phyloP scores from a whole-genome alignment of 2,797 vertebrate species.

The Heterohyrax brucei region DNA sequence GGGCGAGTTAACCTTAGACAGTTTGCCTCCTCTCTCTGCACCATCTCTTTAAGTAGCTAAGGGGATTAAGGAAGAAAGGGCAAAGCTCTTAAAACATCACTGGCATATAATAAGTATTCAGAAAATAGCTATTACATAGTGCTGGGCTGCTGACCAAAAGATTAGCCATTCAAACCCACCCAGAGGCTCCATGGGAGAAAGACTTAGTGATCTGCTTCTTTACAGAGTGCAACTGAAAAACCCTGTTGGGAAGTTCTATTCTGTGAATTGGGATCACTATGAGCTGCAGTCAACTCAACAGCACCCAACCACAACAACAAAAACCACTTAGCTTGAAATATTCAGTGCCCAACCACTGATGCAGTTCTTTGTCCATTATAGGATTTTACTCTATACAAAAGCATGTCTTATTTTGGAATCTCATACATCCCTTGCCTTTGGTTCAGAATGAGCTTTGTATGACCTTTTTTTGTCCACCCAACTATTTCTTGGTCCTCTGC shows the following conservation, averaged over 20 bases:
- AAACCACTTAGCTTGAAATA: not conserved
- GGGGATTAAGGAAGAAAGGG: too few species aligned
- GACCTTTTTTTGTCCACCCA: not conserved
- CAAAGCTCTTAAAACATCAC: not conserved
- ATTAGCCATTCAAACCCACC: too few species aligned
- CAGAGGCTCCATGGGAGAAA: too few species aligned
- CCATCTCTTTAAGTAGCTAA: not conserved
- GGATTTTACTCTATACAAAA: slow-evolving; percentile 2
- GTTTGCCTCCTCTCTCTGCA: not conserved
- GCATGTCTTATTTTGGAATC: not conserved
- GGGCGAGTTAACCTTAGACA: not conserved
- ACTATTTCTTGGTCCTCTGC: not conserved
- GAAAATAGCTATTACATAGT: not conserved
- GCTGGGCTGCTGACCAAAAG: too few species aligned
- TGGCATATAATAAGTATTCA: not conserved
- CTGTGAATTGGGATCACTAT: too few species aligned
- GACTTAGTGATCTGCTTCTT: too few species aligned
- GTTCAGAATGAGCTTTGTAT: not conserved
- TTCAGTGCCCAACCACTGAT: not conserved
- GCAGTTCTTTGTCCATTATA: not conserved
- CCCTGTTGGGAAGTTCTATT: too few species aligned
- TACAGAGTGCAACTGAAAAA: too few species aligned
- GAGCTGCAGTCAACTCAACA: too few species aligned
- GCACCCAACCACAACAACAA: not conserved
- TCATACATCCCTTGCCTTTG: not conserved